Evolutionary conservation across 2,113 vertebrate genomes (phyloP).

Genomic region (Prunella himalayana): DNA sequence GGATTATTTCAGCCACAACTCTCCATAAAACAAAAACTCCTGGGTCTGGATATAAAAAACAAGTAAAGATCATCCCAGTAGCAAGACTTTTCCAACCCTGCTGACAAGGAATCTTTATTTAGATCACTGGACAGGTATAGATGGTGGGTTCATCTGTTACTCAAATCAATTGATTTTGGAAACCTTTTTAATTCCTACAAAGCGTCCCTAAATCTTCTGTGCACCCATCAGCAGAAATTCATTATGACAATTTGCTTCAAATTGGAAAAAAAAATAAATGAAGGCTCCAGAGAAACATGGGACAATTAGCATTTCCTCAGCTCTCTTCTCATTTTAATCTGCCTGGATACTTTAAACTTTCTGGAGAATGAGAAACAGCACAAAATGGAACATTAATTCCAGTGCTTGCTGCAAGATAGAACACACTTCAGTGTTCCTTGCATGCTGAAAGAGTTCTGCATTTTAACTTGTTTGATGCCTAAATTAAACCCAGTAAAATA

Average conservation of each 20-base stretch:
- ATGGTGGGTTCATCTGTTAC: not conserved
- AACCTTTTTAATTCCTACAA: not conserved
- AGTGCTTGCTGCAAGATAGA: not conserved
- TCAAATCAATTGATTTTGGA: not conserved
- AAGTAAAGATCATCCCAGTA: not conserved
- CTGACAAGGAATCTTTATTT: not conserved
- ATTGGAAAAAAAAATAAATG: not conserved
- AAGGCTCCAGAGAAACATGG: not conserved
- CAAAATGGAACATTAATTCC: not conserved
- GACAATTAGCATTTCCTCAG: not conserved
- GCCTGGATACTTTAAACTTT: not conserved
- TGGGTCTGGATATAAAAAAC: not conserved
- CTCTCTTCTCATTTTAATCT: not conserved
- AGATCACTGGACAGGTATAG: not conserved
- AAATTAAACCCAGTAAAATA: conserved; percentile 35
- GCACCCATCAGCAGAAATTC: not conserved
- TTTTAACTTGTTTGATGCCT: conserved; percentile 24
- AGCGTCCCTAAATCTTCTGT: not conserved
- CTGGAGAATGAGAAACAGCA: not conserved
- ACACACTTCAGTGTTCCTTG: not conserved
- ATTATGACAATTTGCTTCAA: not conserved
- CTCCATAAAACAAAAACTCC: not conserved
- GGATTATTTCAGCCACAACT: not conserved
- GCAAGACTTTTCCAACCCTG: not conserved
- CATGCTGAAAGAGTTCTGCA: not conserved